Base-by-base conservation (phyloP, 2,113 vertebrate species). In the Atrichornis clamosus region DNA sequence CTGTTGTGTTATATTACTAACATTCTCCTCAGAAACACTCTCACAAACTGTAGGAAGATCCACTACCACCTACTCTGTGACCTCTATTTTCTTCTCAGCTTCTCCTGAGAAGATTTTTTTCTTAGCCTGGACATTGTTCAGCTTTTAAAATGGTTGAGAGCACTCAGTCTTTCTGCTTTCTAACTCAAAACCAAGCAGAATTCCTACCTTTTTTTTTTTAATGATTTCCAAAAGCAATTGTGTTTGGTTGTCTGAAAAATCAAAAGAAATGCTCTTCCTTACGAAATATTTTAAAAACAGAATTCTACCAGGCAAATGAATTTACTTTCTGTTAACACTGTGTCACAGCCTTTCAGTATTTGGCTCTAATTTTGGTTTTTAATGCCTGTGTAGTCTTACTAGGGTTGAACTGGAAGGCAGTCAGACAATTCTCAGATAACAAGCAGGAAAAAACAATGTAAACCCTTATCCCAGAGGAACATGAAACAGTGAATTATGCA, bases 401-500 rank as follows among this genome's bases (percentile, higher is more conserved):
- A 50, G 75, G 22, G 41, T 78, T 87, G 74, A 90, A 69, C 33
- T 75, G 76, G 56, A 85, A 97, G 55, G 74, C 85, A 89, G 20
- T 79, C 85, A 78, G 70, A 77, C 3, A 72, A 75, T 86, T 90
- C 47, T 74, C 35, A 88, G 78, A 87, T 82, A 92, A 90, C 44
- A 74, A 74, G 69, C 70, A 82, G 47, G 59, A 83, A 79, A 87
- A 95, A 87, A 15, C 14, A 80, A 35, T 5, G 37, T 37, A 95
- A 97, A 42, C 52, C 59, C 42, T 75, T 79, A 89, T 93, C 89
- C 58, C 59, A 73, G 37, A 69, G 76, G 81, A 92, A 79, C 64
- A 10, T 73, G 90, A 55, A 97, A 82, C 23, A 87, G 83, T 85
- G 89, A 96, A 95, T 89, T 87, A 35, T 4, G 7, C 69, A 92